Evolutionary conservation across 2,888 invertebrate species (phyloP), one percentile per base, ranked within the genome.

Genomic region (Nematopogon swammerdamellus): DNA sequence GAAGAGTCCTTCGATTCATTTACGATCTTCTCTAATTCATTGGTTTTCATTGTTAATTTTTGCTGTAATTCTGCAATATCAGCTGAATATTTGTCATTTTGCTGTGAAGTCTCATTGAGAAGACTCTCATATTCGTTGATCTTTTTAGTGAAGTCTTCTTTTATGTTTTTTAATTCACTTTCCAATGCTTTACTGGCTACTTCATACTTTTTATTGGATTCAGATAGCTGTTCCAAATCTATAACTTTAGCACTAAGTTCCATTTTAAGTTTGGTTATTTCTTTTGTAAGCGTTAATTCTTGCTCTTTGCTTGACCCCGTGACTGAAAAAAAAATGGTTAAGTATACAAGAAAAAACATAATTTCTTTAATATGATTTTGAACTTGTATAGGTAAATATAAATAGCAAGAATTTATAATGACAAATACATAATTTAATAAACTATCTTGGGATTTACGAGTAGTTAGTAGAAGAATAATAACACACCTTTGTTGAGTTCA

Each of bases 171-270:
- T 17, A 79, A 65, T 60, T 80, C 80, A 36, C 71, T 70, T 59
- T 77, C 69, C 46, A 80, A 55, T 47, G 65, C 60, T 58, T 72
- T 71, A 49, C 64, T 70, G 16, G 62, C 55, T 5, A 59, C 53
- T 55, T 80, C 79, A 54, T 71, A 68, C 60, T 73, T 79, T 54
- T 63, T 71, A 55, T 73, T 72, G 3, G 59, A 59, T 54, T 81
- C 81, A 60, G 70, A 68, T 50, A 70, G 57, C 55, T 73, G 74
- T 65, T 84, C 83, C 53, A 81, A 60, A 60, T 84, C 84, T 60
- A 75, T 66, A 52, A 74, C 64, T 72, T 80, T 83, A 52, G 76
- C 73, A 63, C 82, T 84, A 18, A 81, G 67, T 65, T 81, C 80
- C 76, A 75, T 77, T 67, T 74, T 79, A 19, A 80, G 61, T 62